phyloP scores from a whole-genome alignment of 2,113 vertebrate genomes.

The Apodemus sylvaticus region DNA sequence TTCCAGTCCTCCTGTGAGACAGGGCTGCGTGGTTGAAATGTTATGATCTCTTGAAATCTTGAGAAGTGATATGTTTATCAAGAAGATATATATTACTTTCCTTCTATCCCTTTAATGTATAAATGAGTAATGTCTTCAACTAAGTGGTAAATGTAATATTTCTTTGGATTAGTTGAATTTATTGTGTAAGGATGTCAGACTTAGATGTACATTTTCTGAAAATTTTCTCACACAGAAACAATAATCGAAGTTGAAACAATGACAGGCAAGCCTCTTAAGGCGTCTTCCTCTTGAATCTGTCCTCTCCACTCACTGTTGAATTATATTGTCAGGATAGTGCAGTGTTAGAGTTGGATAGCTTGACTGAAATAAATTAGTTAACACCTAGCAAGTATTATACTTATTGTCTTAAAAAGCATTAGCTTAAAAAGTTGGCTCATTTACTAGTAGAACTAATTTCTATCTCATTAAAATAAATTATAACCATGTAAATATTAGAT shows the following conservation, averaged over 20 bases:
- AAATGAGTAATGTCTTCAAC: not conserved
- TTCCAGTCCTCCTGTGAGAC: not conserved
- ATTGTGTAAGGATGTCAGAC: not conserved
- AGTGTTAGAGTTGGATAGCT: constrained; percentile 17
- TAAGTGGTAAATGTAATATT: not conserved
- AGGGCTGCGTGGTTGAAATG: constrained; percentile 31
- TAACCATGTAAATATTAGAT: not conserved
- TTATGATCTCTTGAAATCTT: constrained; percentile 39
- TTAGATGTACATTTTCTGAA: constrained; percentile 9
- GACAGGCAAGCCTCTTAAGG: not conserved
- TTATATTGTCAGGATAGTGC: not conserved
- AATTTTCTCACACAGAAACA: not conserved
- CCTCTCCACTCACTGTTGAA: not conserved
- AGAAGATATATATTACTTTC: not conserved
- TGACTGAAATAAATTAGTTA: constrained; percentile 46
- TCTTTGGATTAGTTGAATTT: not conserved
- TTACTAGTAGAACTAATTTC: not conserved
- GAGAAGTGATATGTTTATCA: constrained; percentile 35
- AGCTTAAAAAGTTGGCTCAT: not conserved
- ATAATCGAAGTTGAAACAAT: not conserved
- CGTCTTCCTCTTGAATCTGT: not conserved
- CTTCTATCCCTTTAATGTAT: not conserved
- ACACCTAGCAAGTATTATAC: not conserved
- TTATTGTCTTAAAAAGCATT: not conserved
- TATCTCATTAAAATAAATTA: not conserved